phyloP scores from a whole-genome alignment of 1,140 invertebrate species.

The Streblospio benedicti region DNA sequence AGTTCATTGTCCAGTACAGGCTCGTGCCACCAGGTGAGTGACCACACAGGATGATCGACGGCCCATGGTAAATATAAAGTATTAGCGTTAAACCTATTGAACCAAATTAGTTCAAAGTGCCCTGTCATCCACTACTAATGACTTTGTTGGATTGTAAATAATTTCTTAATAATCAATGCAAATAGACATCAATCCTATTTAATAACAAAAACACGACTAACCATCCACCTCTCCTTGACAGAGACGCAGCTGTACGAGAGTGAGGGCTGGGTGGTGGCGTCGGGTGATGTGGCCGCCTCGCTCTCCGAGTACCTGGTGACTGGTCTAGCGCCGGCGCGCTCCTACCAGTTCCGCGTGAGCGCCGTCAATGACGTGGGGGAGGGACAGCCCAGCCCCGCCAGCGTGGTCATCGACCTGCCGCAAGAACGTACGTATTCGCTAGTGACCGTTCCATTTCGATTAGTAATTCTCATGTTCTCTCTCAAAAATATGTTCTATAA shows the following conservation, averaged over 20 bases:
- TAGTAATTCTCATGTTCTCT: too few species aligned
- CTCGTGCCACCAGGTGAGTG: slow-evolving; percentile 17
- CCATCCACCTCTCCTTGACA: too few species aligned
- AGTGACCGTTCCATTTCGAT: too few species aligned
- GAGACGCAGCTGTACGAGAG: too few species aligned
- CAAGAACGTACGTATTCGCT: slow-evolving; percentile 71
- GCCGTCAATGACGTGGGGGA: slow-evolving; percentile 86
- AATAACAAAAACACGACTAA: too few species aligned
- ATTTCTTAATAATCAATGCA: too few species aligned
- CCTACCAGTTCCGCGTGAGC: slow-evolving; percentile 90
- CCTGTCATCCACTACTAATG: too few species aligned
- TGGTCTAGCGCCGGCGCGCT: slow-evolving; percentile 83
- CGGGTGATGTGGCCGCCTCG: slow-evolving; percentile 72
- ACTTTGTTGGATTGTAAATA: too few species aligned
- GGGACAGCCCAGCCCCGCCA: slow-evolving; percentile 77
- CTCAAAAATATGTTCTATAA: too few species aligned
- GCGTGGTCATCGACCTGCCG: slow-evolving; percentile 66
- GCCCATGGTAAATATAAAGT: slow-evolving; percentile 14
- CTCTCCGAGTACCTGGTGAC: slow-evolving; percentile 65
- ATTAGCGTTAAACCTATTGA: slow-evolving; percentile 1
- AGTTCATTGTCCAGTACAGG: slow-evolving; percentile 80
- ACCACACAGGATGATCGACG: too few species aligned
- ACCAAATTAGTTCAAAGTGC: too few species aligned
- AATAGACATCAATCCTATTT: too few species aligned
- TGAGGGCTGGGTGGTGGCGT: slow-evolving; percentile 70